phyloP scores from a whole-genome alignment of 2,888 invertebrate genomes.

The Venusia cambrica region DNA sequence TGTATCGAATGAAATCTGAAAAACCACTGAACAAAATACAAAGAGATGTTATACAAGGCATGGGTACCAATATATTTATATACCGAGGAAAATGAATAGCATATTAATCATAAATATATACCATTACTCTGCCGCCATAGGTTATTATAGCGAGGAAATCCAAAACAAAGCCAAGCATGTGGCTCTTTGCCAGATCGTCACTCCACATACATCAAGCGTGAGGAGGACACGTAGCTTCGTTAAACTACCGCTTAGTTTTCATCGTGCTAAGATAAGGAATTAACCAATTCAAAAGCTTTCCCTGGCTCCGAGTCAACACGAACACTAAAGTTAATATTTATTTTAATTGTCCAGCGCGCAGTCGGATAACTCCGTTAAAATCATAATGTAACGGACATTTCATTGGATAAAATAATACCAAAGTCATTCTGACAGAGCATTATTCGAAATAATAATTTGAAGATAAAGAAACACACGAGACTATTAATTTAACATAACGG shows the following conservation, averaged over 20 bases:
- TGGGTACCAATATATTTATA: too few species aligned
- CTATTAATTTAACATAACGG: slow-evolving; percentile 46
- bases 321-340: slow-evolving; percentile 25
- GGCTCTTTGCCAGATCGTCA: slow-evolving; percentile 16
- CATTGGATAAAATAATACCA: slow-evolving; percentile 40
- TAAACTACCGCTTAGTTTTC: slow-evolving; percentile 16
- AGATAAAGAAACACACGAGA: slow-evolving; percentile 35
- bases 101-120: too few species aligned
- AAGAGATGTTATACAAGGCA: too few species aligned
- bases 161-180: slow-evolving; percentile 8
- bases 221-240: slow-evolving; percentile 12
- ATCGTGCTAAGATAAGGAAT: slow-evolving; percentile 19
- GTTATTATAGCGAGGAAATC: slow-evolving; percentile 1
- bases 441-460: slow-evolving; percentile 36
- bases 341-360: slow-evolving; percentile 24
- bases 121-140: too few species aligned
- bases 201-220: slow-evolving; percentile 6
- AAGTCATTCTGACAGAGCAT: slow-evolving; percentile 43
- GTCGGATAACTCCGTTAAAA: slow-evolving; percentile 27
- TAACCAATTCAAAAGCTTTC: slow-evolving; percentile 24
- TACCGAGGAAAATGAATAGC: too few species aligned
- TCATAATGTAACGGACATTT: slow-evolving; percentile 39
- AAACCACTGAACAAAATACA: too few species aligned
- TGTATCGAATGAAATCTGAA: too few species aligned
- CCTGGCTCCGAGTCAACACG: slow-evolving; percentile 31